A percentile compares a stretch with the other conserved stretches of the same genome.
These are phyloP conservation scores for Macaria liturata DNA, from an alignment of 2,888 invertebrate species.

Conservation along the genomic window DNA sequence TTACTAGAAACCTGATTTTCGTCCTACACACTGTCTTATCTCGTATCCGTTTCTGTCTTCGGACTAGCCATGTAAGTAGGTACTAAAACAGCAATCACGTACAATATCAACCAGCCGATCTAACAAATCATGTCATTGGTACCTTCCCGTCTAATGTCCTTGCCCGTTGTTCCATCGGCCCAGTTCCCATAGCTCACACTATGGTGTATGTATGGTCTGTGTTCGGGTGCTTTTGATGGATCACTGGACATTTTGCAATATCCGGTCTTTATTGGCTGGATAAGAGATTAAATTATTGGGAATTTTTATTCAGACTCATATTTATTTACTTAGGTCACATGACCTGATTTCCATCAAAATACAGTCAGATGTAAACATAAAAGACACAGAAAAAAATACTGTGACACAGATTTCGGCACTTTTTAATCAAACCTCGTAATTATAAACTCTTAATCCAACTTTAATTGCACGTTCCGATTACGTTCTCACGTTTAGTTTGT, in stretches of 20 bases:
- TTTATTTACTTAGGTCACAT: no score
- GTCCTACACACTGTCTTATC: no score
- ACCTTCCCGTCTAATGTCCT: conserved; percentile 28
- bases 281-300: conserved; percentile 9
- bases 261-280: conserved; percentile 18
- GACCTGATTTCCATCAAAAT: no score
- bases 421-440: conserved; percentile 1
- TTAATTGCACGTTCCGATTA: conserved; percentile 12
- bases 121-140: conserved; percentile 2
- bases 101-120: no score
- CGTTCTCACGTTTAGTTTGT: conserved; percentile 7
- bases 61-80: no score
- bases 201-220: conserved; percentile 13
- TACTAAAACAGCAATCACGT: no score
- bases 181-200: conserved; percentile 38
- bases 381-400: neutral
- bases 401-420: neutral
- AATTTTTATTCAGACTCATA: no score
- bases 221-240: conserved; percentile 26
- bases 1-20: no score
- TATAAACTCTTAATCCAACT: conserved; percentile 2
- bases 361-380: no score
- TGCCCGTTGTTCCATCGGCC: conserved; percentile 34
- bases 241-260: conserved; percentile 27
- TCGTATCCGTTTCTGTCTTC: no score